Evolutionary conservation across 2,888 invertebrate species (phyloP), one percentile per base, ranked within the genome.

Genomic region (Agrenia bidenticulata): DNA sequence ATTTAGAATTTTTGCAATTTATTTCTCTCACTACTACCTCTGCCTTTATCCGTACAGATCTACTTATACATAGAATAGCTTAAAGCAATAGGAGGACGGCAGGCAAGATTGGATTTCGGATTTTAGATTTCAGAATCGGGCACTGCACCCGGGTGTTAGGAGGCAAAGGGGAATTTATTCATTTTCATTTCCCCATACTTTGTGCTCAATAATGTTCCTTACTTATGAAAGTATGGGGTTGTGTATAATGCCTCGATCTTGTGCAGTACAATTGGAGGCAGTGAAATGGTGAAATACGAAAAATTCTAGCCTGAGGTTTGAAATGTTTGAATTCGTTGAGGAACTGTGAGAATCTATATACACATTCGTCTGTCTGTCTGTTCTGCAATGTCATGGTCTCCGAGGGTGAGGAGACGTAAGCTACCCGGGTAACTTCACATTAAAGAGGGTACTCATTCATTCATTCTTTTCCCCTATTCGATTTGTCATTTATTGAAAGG

Each of bases 401-500:
- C 45, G 5, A 45, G n/a, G 45, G 45, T 15, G 45, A 45, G 45
- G 45, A 45, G 45, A 45, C 45, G 45, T 9, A 45, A 45, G 45
- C 45, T 45, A 45, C 45, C 45, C 45, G 45, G 45, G 45, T 45
- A 17, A 19, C 45, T 45, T 45, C 45, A 45, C 45, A 45, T 45
- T 45, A 45, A 45, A 45, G n/a, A 45, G 17, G 56, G 58, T 56
- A 61, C 57, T 68, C 60, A 57, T 61, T 66, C 70, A 67, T 67
- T 67, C 63, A 32, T 26, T 54, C 27, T 51, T 17, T 32, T 26
- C 70, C 61, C 67, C 66, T 59, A 65, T 66, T 69, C 71, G 66
- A 72, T 74, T 72, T 74, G 74, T 74, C 74, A 73, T 71, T 70
- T 73, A 73, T 72, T 73, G 72, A 73, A 72, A 67, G 74, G 74